Evolutionary conservation across 2,797 vertebrate species (phyloP), one percentile per base, ranked within the genome.

Genomic region (Salarias fasciatus): DNA sequence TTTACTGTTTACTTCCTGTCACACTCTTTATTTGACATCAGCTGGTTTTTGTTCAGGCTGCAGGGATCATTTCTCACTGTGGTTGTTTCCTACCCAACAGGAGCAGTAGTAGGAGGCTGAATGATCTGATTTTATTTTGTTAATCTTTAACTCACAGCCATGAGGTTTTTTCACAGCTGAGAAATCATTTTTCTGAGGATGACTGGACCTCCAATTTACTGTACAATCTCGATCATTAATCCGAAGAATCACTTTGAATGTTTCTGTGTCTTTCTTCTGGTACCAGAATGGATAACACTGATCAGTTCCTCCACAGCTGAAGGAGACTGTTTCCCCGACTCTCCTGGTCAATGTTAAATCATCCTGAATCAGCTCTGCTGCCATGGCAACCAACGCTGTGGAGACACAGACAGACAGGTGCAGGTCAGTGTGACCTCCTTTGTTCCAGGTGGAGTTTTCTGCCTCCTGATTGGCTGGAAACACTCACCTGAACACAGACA

Each of bases 401-500:
- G 69, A 24, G 18, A 24, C 18, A 24, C 18, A 24, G 33, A 6
- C 33, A 35, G 9, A 35, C 33, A 35, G 33, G 9, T 35, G 33
- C 6, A 35, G 33, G 9, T 35, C 33, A 5, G 33, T 35, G 33
- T 6, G 33, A 35, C 9, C 9, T 35, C 2, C 24, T 24, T 24
- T 24, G 3, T 35, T 35, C 6, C 33, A 35, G n/a, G n/a, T n/a
- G n/a, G 33, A 35, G 33, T 35, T 35, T 35, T 6, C 6, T 6
- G 33, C 33, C 73, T 64, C 52, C 73, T 53, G 67, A 72, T 72
- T 70, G 78, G 64, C 64, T 75, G 75, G 40, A 76, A 75, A 83
- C 67, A 69, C 70, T 83, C 72, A 82, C 76, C 77, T 79, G 64
- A 63, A 42, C 63, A 69, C 69, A 68, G 57, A 51, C 45, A 63